phyloP scores from a whole-genome alignment of 2,888 invertebrate genomes.

The Ennomos erosarius region DNA sequence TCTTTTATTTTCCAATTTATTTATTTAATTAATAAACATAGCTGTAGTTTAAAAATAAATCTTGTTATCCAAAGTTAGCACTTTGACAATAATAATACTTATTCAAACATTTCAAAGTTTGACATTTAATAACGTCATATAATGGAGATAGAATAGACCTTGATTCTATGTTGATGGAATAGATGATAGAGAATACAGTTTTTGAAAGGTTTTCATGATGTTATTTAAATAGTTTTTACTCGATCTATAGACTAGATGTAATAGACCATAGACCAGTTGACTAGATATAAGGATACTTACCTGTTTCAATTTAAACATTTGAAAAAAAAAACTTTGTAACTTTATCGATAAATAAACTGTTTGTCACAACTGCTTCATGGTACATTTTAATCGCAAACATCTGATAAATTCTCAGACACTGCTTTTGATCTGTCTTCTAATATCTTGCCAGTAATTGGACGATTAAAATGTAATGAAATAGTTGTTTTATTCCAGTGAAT shows the following conservation, averaged over 20 bases:
- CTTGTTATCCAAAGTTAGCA: constrained; percentile 27
- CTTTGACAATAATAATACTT: constrained; percentile 41
- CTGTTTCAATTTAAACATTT: constrained; percentile 10
- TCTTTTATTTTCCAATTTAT: constrained; percentile 18
- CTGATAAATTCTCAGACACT: not conserved
- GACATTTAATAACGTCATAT: constrained; percentile 13
- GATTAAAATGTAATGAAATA: constrained; percentile 20
- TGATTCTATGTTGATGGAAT: too few relatives aligned
- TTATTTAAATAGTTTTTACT: constrained; percentile 24
- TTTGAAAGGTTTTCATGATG: constrained; percentile 38
- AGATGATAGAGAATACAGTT: constrained; percentile 27
- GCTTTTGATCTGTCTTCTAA: not conserved
- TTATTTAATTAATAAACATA: constrained; percentile 21
- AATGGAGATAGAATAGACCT: constrained; percentile 22
- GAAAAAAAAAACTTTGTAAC: constrained; percentile 4
- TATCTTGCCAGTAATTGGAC: not conserved
- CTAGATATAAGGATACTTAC: constrained; percentile 22
- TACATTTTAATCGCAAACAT: constrained; percentile 17
- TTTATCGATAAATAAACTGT: not conserved
- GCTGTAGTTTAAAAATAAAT: constrained; percentile 9
- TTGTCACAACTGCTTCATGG: constrained; percentile 2
- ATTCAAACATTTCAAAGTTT: constrained; percentile 20
- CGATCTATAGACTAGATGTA: constrained; percentile 22
- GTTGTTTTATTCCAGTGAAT: constrained; percentile 13
- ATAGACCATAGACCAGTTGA: constrained; percentile 29